Conservation (phyloP, 2,113 vertebrate species). For the Plecotus auritus region DNA sequence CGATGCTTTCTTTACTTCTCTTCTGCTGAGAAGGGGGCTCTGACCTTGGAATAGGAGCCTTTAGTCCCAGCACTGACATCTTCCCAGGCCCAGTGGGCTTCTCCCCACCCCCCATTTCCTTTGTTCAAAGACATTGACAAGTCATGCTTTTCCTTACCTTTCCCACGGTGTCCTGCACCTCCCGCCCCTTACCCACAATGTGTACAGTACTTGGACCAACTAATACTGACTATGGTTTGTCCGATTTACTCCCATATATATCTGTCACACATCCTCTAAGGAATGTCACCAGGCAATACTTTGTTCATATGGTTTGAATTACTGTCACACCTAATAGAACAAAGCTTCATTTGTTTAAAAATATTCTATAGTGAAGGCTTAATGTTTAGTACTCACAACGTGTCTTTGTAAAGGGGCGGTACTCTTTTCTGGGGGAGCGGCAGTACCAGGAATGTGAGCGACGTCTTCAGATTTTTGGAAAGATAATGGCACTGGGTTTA, state of each 20-base stretch:
- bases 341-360: constrained; percentile 46
- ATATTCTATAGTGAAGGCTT: background rate
- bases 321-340: background rate
- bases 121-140: background rate
- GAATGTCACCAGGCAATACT: background rate
- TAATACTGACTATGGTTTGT: background rate
- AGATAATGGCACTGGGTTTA: background rate
- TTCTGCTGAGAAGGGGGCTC: constrained; percentile 18
- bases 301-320: constrained; percentile 48
- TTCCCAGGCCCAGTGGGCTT: background rate
- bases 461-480: background rate
- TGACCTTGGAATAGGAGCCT: constrained; percentile 7
- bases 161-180: background rate
- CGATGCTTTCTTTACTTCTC: background rate
- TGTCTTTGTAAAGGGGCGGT: background rate
- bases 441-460: background rate
- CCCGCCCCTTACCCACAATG: background rate
- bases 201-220: background rate
- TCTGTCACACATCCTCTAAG: background rate
- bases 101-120: background rate
- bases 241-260: background rate
- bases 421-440: background rate
- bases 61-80: background rate
- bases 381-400: background rate
- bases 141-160: background rate